These are phyloP conservation scores for Caradrina clavipalpis DNA, from an alignment of 2,888 invertebrate species.

Conservation along the genomic window DNA sequence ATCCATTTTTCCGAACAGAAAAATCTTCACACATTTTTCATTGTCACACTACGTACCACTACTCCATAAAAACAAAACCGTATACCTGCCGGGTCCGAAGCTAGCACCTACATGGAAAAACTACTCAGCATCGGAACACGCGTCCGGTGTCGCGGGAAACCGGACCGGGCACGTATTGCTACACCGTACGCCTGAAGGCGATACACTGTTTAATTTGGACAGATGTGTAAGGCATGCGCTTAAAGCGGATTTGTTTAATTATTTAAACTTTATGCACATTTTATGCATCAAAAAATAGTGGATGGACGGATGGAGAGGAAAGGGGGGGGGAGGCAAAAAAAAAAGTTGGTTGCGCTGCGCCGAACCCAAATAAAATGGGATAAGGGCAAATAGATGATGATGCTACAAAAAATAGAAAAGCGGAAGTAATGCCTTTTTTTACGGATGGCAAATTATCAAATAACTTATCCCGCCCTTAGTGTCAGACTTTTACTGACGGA, in stretches of 20 bases:
- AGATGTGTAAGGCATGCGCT: constrained; percentile 36
- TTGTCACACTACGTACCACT: constrained; percentile 7
- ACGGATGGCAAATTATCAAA: too few relatives aligned
- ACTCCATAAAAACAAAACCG: constrained; percentile 21
- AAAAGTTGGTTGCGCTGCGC: too few relatives aligned
- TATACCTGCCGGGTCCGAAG: constrained; percentile 7
- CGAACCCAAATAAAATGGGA: too few relatives aligned
- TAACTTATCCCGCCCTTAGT: too few relatives aligned
- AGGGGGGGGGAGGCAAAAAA: too few relatives aligned
- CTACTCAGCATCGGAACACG: constrained; percentile 37
- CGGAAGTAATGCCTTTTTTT: too few relatives aligned
- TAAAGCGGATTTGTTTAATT: constrained; percentile 13
- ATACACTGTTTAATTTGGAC: constrained; percentile 69
- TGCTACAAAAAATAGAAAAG: too few relatives aligned
- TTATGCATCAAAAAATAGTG: too few relatives aligned
- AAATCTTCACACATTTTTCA: constrained; percentile 35
- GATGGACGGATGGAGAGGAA: too few relatives aligned
- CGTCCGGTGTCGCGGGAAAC: constrained; percentile 60
- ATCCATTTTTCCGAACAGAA: constrained; percentile 6
- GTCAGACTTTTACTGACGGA: too few relatives aligned
- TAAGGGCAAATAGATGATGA: too few relatives aligned
- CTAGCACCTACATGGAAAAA: constrained; percentile 40
- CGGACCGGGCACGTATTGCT: constrained; percentile 69
- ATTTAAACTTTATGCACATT: too few relatives aligned
- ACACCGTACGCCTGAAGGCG: constrained; percentile 67